Conservation (phyloP, 2,888 invertebrate genomes). For the Heteromyza rotundicornis region DNA sequence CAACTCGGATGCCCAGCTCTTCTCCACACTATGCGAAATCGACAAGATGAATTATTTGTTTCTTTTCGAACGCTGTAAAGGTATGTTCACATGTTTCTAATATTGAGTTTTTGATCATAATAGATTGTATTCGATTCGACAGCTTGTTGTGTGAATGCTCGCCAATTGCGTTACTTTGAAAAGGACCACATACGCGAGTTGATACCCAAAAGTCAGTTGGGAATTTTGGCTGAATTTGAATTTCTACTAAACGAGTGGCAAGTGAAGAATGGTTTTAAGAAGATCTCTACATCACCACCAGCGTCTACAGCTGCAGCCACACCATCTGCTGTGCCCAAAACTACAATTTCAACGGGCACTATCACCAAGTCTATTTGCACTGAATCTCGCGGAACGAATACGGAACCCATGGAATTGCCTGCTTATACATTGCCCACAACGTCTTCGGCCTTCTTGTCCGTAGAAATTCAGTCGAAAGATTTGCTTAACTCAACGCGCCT, state of each 20-base stretch:
- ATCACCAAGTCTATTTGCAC: not conserved
- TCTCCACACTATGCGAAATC: slow-evolving; percentile 21
- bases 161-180: slow-evolving; percentile 23
- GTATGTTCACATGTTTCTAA: slow-evolving; percentile 14
- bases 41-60: slow-evolving; percentile 25
- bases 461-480: not conserved
- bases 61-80: slow-evolving; percentile 26
- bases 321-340: not conserved
- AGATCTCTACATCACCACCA: no score
- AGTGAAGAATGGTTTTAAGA: slow-evolving; percentile 4
- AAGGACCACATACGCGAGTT: slow-evolving; percentile 23
- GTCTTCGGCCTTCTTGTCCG: not conserved
- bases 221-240: slow-evolving; percentile 23
- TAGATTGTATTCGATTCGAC: no score
- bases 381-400: not conserved
- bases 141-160: slow-evolving; percentile 22
- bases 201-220: slow-evolving; percentile 20
- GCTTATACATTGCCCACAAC: no score
- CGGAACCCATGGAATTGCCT: not conserved
- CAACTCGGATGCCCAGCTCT: slow-evolving; percentile 18
- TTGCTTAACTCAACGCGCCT: no score
- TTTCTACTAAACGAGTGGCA: slow-evolving; percentile 18
- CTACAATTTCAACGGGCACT: not conserved
- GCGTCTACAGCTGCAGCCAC: not conserved
- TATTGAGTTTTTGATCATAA: no score